These are phyloP conservation scores for Drosophila subpulchrella DNA, from an alignment of 1,140 invertebrate species.

Conservation along the genomic window DNA sequence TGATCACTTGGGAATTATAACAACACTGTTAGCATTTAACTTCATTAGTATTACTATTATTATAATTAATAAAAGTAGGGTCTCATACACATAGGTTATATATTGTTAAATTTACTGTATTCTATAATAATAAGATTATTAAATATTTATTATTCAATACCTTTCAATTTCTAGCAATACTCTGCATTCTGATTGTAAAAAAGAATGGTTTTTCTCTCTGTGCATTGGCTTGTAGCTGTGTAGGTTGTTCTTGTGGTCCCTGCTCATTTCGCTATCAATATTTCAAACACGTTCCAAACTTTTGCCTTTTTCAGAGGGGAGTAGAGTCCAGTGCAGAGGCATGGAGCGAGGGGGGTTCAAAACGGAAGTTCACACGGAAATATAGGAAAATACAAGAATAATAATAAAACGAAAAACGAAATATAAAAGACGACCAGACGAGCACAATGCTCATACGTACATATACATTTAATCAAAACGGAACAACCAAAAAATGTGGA, in stretches of 20 bases:
- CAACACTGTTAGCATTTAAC: no score
- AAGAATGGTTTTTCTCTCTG: not conserved
- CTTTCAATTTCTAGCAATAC: no score
- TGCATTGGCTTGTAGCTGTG: conserved; percentile 29
- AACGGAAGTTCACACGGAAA: conserved; percentile 82
- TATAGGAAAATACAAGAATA: conserved; percentile 72
- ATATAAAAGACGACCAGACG: conserved; percentile 48
- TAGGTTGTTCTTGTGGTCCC: conserved; percentile 50
- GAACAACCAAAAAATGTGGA: conserved; percentile 44
- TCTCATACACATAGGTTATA: no score
- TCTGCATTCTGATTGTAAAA: no score
- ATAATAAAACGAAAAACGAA: conserved; percentile 51
- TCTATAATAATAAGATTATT: no score
- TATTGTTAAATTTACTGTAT: no score
- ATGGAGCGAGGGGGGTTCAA: conserved; percentile 25
- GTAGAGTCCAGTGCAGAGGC: not conserved
- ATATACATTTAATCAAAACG: conserved; percentile 43
- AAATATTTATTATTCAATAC: no score
- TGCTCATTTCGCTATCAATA: conserved; percentile 76
- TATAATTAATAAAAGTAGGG: no score
- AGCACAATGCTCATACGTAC: conserved; percentile 54
- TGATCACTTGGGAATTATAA: no score
- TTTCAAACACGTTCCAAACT: conserved; percentile 80
- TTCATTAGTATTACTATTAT: no score
- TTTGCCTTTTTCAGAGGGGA: conserved; percentile 64